Evolutionary conservation across 2,797 vertebrate genomes (phyloP).

Genomic region (Epinephelus awoara): DNA sequence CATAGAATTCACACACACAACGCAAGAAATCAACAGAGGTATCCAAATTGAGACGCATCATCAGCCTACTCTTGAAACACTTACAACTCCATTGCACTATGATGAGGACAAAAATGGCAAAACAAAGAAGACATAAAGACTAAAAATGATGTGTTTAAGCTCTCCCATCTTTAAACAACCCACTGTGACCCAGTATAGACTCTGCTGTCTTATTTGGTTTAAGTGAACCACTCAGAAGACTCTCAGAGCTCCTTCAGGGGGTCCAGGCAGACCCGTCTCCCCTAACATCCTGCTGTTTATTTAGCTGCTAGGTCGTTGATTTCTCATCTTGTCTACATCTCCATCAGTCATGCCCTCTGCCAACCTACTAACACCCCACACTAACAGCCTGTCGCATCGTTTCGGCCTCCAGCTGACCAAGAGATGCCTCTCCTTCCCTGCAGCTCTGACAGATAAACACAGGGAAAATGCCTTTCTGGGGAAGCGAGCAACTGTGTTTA

Average conservation of each 20-base stretch:
- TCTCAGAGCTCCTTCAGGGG: conserved; percentile 23
- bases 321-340: conserved; percentile 38
- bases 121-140: neutral
- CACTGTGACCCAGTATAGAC: neutral
- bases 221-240: neutral
- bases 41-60: too few species aligned
- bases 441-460: conserved; percentile 21
- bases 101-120: neutral
- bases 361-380: conserved; percentile 40
- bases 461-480: conserved; percentile 1
- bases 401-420: conserved; percentile 47
- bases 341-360: conserved; percentile 23
- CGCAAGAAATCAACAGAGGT: too few species aligned
- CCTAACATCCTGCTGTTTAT: conserved; percentile 36
- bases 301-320: conserved; percentile 45
- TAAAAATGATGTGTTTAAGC: neutral
- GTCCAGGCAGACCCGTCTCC: neutral
- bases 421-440: conserved; percentile 21
- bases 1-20: too few species aligned
- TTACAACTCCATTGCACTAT: neutral
- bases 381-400: conserved; percentile 38
- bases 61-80: neutral
- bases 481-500: neutral
- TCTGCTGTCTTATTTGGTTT: conserved; percentile 5
- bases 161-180: neutral